Percentiles rank a stretch among this genome's conserved stretches.
Evolutionary conservation across 1,140 invertebrate species (phyloP).

Genomic region (Pogonomyrmex barbatus): DNA sequence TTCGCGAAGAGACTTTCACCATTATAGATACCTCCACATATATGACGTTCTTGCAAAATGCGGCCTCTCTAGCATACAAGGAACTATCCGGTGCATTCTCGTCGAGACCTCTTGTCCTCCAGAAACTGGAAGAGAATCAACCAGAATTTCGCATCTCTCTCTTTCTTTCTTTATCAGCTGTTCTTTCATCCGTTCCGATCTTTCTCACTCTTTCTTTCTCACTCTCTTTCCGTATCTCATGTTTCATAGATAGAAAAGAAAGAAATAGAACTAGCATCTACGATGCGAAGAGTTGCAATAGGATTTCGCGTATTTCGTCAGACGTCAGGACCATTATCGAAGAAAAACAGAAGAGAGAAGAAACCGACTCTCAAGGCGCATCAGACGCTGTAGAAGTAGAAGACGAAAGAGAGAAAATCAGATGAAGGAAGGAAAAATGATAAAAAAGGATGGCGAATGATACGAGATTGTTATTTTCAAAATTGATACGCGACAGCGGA

Average conservation of each 20-base stretch:
- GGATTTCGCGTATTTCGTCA: slow-evolving; percentile 85
- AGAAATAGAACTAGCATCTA: slow-evolving; percentile 12
- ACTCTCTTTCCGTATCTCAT: slow-evolving; percentile 56
- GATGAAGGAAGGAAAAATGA: slow-evolving; percentile 15
- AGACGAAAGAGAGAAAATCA: slow-evolving; percentile 51
- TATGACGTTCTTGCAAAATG: slow-evolving; percentile 69
- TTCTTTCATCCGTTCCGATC: slow-evolving; percentile 17
- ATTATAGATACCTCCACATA: slow-evolving; percentile 67
- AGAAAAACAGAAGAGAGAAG: slow-evolving; percentile 80
- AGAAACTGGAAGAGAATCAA: slow-evolving; percentile 70
- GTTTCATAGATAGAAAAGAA: slow-evolving; percentile 69
- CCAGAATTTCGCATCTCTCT: slow-evolving; percentile 38
- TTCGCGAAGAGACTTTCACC: slow-evolving; percentile 67
- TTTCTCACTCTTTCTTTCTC: slow-evolving; percentile 30
- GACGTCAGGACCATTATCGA: slow-evolving; percentile 84
- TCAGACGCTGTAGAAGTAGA: slow-evolving; percentile 55
- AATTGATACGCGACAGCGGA: slow-evolving; percentile 76
- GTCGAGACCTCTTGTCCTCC: slow-evolving; percentile 70
- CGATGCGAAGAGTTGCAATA: slow-evolving; percentile 79
- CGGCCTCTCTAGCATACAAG: slow-evolving; percentile 66
- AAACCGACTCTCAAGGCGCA: slow-evolving; percentile 64
- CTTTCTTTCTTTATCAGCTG: slow-evolving; percentile 21
- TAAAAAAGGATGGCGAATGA: slow-evolving; percentile 44
- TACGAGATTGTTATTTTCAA: slow-evolving; percentile 81
- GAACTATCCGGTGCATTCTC: slow-evolving; percentile 71